Percentiles rank a stretch among this genome's conserved stretches.
Conservation (phyloP, 2,113 vertebrate genomes). For the Tiliqua scincoides region DNA sequence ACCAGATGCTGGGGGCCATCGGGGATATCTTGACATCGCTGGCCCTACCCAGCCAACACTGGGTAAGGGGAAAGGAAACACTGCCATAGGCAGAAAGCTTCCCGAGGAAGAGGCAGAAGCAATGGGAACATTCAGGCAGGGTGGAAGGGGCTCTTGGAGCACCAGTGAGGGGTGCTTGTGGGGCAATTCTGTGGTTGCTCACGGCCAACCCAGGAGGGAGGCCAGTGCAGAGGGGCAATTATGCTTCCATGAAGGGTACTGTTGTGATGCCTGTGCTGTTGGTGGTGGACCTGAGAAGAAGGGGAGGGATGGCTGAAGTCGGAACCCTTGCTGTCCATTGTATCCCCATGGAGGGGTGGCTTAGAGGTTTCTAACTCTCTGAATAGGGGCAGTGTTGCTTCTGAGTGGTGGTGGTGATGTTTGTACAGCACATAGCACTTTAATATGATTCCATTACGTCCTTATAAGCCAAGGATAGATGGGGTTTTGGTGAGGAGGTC, state of each 20-base stretch:
- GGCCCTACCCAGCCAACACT: conserved; percentile 80
- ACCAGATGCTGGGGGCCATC: conserved; percentile 87
- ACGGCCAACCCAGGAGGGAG: neutral
- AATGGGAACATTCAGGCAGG: neutral
- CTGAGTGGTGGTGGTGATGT: neutral
- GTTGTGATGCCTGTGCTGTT: neutral
- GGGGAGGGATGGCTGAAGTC: no score
- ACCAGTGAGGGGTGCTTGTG: neutral
- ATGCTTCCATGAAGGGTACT: neutral
- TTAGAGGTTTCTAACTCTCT: neutral
- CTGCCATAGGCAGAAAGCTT: neutral
- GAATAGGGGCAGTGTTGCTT: neutral
- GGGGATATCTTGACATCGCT: conserved; percentile 84
- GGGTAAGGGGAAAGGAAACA: conserved; percentile 70
- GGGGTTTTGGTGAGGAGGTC: no score
- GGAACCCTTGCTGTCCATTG: neutral
- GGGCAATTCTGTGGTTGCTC: neutral
- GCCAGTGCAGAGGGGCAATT: neutral
- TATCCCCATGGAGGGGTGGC: neutral
- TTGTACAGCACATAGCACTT: neutral
- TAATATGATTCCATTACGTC: no score
- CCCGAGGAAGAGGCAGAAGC: neutral
- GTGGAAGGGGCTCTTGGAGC: neutral
- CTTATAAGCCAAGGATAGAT: neutral
- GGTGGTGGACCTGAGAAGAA: neutral